Conservation (phyloP, 1,140 invertebrate genomes). For the Sycophaga agraensis region DNA sequence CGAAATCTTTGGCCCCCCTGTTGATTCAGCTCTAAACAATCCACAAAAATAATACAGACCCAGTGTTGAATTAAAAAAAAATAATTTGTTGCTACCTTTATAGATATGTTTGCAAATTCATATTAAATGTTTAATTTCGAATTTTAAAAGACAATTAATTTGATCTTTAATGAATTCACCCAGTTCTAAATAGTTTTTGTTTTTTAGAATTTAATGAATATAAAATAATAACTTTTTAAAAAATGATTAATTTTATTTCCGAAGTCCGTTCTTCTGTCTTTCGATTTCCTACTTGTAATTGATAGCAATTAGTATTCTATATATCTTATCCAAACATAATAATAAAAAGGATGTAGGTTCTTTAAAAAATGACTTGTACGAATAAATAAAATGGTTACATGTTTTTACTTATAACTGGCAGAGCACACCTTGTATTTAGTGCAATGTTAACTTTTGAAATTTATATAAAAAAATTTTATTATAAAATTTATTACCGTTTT, state of each 20-base stretch:
- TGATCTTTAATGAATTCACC: not conserved
- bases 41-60: conserved; percentile 45
- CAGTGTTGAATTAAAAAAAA: too few species aligned
- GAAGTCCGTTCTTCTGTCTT: not conserved
- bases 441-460: not conserved
- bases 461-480: not conserved
- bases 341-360: not conserved
- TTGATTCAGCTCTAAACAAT: conserved; percentile 60
- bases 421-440: conserved; percentile 22
- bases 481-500: not conserved
- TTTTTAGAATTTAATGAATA: not conserved
- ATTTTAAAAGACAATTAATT: not conserved
- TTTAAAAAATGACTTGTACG: conserved; percentile 1
- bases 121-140: not conserved
- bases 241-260: not conserved
- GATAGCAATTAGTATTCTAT: too few species aligned
- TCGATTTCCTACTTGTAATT: too few species aligned
- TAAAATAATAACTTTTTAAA: not conserved
- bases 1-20: conserved; percentile 59
- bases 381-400: conserved; percentile 11
- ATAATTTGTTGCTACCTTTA: too few species aligned
- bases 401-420: conserved; percentile 25
- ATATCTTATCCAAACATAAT: conserved; percentile 1
- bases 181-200: not conserved
- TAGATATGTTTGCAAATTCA: too few species aligned